Evolutionary conservation across 2,113 vertebrate species (phyloP).

Genomic region (Planiliza haematocheilus): DNA sequence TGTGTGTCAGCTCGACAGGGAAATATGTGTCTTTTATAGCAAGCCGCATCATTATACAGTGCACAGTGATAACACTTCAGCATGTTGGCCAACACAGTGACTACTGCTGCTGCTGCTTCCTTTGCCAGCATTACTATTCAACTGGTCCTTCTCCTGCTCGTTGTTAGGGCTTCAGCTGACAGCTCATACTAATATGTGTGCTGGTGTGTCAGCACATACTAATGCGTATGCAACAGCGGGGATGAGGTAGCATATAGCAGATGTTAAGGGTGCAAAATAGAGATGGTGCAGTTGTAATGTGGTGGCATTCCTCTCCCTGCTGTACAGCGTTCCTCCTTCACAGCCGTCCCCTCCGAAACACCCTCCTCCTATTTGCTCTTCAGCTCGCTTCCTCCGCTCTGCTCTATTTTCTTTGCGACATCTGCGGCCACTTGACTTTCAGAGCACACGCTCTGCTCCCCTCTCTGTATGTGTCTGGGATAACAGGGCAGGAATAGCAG

Average conservation of each 20-base stretch:
- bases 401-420: conserved; percentile 26
- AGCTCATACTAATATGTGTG: conserved; percentile 74
- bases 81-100: conserved; percentile 55
- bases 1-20: conserved; percentile 17
- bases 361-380: conserved; percentile 23
- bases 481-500: conserved; percentile 29
- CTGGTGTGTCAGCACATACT: conserved; percentile 64
- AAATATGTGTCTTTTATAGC: conserved; percentile 53
- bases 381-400: conserved; percentile 14
- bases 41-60: conserved; percentile 71
- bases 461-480: conserved; percentile 33
- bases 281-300: conserved; percentile 50
- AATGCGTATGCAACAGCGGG: conserved; percentile 57
- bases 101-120: conserved; percentile 43
- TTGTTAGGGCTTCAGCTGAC: conserved; percentile 69
- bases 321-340: conserved; percentile 3
- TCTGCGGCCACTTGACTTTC: conserved; percentile 60
- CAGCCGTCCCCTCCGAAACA: conserved; percentile 19
- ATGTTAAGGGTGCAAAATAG: conserved; percentile 61
- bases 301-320: conserved; percentile 24
- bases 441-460: conserved; percentile 35
- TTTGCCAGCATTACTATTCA: conserved; percentile 62
- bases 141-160: conserved; percentile 56
- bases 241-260: conserved; percentile 52
- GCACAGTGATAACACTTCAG: conserved; percentile 62